Conservation (phyloP, 1,140 invertebrate genomes). For the Melitaea cinxia region DNA sequence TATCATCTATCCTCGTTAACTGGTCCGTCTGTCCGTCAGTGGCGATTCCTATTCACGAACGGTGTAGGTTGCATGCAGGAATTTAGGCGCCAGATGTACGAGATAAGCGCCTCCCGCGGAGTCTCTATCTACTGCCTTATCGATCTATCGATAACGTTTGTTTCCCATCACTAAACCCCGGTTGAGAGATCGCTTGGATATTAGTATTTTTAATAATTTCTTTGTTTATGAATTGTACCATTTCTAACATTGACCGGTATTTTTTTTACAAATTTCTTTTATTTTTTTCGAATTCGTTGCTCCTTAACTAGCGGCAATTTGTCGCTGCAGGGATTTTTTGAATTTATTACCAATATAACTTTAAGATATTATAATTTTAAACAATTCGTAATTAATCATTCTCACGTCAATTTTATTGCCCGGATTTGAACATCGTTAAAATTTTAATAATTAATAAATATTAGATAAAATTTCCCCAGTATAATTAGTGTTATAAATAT, state of each 20-base stretch:
- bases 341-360: background rate
- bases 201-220: constrained; percentile 16
- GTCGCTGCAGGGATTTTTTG: background rate
- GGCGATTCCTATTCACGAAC: constrained; percentile 43
- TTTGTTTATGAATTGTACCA: constrained; percentile 9
- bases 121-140: constrained; percentile 48
- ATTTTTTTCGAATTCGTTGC: background rate
- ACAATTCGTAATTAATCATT: background rate
- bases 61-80: constrained; percentile 54
- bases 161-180: constrained; percentile 43
- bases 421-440: background rate
- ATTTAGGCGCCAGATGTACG: constrained; percentile 73
- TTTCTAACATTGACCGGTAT: background rate
- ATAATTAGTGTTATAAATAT: background rate
- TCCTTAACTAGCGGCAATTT: background rate
- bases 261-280: background rate
- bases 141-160: constrained; percentile 47
- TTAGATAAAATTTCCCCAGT: background rate
- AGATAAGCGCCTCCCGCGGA: constrained; percentile 57
- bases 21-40: constrained; percentile 45
- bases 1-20: constrained; percentile 12
- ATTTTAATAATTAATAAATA: background rate
- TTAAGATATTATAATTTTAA: background rate
- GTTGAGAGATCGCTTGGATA: constrained; percentile 31
- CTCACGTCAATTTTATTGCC: background rate